Conservation (phyloP, 2,888 invertebrate genomes). For the Eretmocerus hayati region DNA sequence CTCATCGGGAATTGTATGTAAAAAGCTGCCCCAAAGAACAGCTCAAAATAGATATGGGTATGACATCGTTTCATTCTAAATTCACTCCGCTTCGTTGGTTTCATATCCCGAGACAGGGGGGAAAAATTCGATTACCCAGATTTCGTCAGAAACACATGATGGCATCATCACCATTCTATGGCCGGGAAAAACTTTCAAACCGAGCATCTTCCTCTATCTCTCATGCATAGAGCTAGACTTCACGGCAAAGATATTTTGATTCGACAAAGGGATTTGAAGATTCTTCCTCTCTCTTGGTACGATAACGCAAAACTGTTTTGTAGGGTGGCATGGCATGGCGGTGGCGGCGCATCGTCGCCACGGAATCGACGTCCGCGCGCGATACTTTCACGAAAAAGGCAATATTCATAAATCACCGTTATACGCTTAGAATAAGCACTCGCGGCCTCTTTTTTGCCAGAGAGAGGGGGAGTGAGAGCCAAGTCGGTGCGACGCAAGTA, state of each 20-base stretch:
- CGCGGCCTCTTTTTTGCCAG: conserved; percentile 10
- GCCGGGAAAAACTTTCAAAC: too few species aligned
- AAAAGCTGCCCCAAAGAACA: too few species aligned
- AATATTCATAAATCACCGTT: conserved; percentile 47
- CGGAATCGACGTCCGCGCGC: conserved; percentile 26
- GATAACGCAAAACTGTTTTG: conserved; percentile 16
- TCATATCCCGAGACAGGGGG: too few species aligned
- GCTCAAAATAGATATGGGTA: too few species aligned
- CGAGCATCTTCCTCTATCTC: too few species aligned
- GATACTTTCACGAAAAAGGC: conserved; percentile 37
- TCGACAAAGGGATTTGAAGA: conserved; percentile 6
- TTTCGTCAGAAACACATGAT: too few species aligned
- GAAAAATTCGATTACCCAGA: too few species aligned
- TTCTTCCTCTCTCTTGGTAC: conserved; percentile 1
- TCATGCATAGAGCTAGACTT: too few species aligned
- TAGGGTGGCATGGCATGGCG: conserved; percentile 2
- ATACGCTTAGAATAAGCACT: conserved; percentile 45
- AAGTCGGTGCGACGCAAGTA: not conserved
- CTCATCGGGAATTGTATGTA: too few species aligned
- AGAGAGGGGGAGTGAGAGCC: conserved; percentile 7
- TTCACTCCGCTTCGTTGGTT: too few species aligned
- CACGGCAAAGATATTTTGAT: conserved; percentile 10
- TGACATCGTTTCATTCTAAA: too few species aligned
- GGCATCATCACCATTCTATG: too few species aligned
- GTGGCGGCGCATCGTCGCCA: not conserved